phyloP scores from a whole-genome alignment of 1,140 invertebrate genomes.

The Listronotus bonariensis region DNA sequence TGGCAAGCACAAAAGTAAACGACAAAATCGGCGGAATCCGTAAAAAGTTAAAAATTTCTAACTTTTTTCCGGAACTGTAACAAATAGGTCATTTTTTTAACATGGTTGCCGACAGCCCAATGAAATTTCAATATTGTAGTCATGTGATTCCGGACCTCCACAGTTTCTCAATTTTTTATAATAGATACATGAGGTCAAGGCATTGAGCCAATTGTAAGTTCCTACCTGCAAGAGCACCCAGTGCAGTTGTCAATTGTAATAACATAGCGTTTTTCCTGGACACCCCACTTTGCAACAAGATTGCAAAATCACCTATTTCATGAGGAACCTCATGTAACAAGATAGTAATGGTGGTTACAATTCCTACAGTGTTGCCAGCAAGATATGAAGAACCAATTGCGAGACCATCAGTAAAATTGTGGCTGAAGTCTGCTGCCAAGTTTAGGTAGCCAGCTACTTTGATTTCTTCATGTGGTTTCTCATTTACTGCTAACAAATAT shows the following conservation, averaged over 20 bases:
- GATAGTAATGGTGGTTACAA: constrained; percentile 91
- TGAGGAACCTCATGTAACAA: constrained; percentile 96
- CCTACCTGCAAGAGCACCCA: constrained; percentile 84
- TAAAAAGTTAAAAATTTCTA: too few relatives aligned
- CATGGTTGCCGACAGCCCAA: too few relatives aligned
- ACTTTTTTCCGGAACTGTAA: too few relatives aligned
- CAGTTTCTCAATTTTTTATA: too few relatives aligned
- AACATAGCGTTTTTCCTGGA: constrained; percentile 88
- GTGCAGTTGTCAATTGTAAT: constrained; percentile 88
- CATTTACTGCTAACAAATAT: constrained; percentile 29
- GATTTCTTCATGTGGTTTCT: constrained; percentile 61
- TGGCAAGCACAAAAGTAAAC: too few relatives aligned
- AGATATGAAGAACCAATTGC: constrained; percentile 97
- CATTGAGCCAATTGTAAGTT: too few relatives aligned
- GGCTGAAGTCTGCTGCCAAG: constrained; percentile 91
- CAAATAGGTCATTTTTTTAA: too few relatives aligned
- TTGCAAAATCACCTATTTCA: constrained; percentile 98
- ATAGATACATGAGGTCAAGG: too few relatives aligned
- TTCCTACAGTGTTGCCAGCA: constrained; percentile 79
- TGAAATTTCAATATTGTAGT: too few relatives aligned
- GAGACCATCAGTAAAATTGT: constrained; percentile 96
- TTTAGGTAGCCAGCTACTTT: constrained; percentile 94
- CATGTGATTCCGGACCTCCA: too few relatives aligned
- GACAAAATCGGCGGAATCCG: too few relatives aligned
- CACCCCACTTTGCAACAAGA: constrained; percentile 92